Evolutionary conservation across 1,140 invertebrate species (phyloP), one percentile per base, ranked within the genome.

Genomic region (Lutraria rhynchaena): DNA sequence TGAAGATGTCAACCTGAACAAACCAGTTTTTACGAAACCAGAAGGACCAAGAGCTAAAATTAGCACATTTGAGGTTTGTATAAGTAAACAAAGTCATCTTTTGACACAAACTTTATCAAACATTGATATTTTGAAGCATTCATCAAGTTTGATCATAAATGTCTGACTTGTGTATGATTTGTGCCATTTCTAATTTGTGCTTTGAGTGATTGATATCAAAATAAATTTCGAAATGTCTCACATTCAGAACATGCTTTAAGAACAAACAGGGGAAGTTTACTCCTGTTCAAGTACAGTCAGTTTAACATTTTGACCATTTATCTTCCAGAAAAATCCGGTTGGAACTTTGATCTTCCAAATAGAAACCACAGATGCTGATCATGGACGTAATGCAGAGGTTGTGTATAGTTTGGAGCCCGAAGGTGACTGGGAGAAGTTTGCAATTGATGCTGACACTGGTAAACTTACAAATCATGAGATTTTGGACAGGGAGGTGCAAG

Each of bases 381-480:
- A 81, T 24, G 88, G 88, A 15, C 73, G 24, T 2, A 89, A 89
- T 76, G 86, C 84, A 19, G 58, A 85, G 55, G 77, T 89, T 31
- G 29, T 37, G 9, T 89, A 86, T 67, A 57, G 70, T 1, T 77
- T 89, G 17, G 49, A 82, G n/a, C 35, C 49, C 1, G 75, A 61
- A 55, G 60, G 37, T 17, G 85, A 87, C 73, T 85, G 76, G 73
- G 13, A 85, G 41, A 81, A 61, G 33, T 89, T 89, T 74, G n/a
- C 53, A 22, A 57, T 89, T 1, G 80, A 88, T 65, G 13, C 19
- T 11, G 27, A 31, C 3, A 85, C 83, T n/a, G 87, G 87, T 2
- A 35, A 49, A 3, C 80, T 89, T 31, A 87, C 83, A 15, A 89
- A 84, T 17, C 67, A 53, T 49, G 67, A 29, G 4, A 31, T 71